Evolutionary conservation across 2,888 invertebrate genomes (phyloP).

Genomic region (Meiosimyza decipiens): DNA sequence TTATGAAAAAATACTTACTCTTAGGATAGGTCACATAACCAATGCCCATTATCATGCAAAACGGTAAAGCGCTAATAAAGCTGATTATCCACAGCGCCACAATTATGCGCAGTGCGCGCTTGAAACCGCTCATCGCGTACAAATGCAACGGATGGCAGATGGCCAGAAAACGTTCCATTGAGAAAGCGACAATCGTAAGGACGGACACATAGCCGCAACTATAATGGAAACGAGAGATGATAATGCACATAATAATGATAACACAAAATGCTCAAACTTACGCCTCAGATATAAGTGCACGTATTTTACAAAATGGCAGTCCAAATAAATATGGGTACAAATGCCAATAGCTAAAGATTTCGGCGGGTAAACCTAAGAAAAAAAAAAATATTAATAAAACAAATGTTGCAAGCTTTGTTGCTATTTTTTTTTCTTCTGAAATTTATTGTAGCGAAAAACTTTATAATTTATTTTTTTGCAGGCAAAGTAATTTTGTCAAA

Average conservation of each 20-base stretch:
- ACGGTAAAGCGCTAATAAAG: slow-evolving; percentile 80
- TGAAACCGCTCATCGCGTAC: slow-evolving; percentile 84
- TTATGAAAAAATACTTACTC: slow-evolving; percentile 65
- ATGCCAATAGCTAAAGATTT: slow-evolving; percentile 86
- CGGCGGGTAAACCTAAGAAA: slow-evolving; percentile 82
- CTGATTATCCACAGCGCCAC: slow-evolving; percentile 81
- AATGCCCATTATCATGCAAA: slow-evolving; percentile 79
- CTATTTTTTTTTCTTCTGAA: neutral
- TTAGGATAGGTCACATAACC: slow-evolving; percentile 80
- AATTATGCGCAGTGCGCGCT: slow-evolving; percentile 84
- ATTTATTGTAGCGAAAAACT: neutral
- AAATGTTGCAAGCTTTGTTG: neutral
- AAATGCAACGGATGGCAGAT: slow-evolving; percentile 89
- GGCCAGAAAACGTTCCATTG: slow-evolving; percentile 89
- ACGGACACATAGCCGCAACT: slow-evolving; percentile 92
- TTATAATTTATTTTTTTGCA: neutral
- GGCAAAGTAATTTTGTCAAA: neutral
- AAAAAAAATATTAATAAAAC: slow-evolving; percentile 48
- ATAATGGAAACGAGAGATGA: slow-evolving; percentile 41
- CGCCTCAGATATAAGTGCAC: slow-evolving; percentile 88
- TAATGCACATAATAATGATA: neutral
- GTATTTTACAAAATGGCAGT: slow-evolving; percentile 80
- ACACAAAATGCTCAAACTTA: slow-evolving; percentile 69
- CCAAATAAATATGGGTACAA: slow-evolving; percentile 89
- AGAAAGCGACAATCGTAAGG: slow-evolving; percentile 91